Percentiles rank a stretch among this genome's conserved stretches.
Conservation (phyloP, 2,113 vertebrate genomes). For the Synodontis membranacea region DNA sequence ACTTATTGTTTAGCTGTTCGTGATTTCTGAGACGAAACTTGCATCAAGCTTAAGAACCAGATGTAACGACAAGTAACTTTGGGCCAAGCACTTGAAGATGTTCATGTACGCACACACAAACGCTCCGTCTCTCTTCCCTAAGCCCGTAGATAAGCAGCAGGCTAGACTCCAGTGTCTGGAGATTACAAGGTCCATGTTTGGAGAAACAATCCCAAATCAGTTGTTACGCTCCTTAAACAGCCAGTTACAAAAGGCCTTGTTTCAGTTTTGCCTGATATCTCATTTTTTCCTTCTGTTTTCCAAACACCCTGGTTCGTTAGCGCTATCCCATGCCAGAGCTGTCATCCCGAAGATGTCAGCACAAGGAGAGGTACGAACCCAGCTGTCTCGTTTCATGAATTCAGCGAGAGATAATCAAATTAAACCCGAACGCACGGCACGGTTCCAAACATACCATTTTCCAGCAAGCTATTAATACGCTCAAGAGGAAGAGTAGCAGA, state of each 20-base stretch:
- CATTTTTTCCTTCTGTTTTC: background rate
- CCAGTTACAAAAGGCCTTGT: background rate
- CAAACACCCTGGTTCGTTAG: conserved; percentile 13
- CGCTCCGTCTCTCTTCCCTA: background rate
- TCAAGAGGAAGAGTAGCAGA: conserved; percentile 30
- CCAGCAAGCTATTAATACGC: conserved; percentile 45
- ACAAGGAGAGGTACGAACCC: conserved; percentile 7
- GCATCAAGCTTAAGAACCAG: background rate
- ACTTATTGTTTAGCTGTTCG: background rate
- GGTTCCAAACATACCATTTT: conserved; percentile 21
- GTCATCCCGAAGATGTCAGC: background rate
- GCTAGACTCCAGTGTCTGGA: conserved; percentile 13
- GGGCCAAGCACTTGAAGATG: background rate
- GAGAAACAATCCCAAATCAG: conserved; percentile 8
- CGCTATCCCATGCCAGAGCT: background rate
- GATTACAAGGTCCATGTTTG: conserved; percentile 48
- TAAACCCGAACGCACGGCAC: conserved; percentile 13
- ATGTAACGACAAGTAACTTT: background rate
- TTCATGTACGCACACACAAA: background rate
- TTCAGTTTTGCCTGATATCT: conserved; percentile 17
- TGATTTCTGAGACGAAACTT: background rate
- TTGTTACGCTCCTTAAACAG: conserved; percentile 21
- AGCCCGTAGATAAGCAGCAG: conserved; percentile 17
- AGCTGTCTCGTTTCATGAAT: conserved; percentile 34
- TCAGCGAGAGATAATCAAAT: conserved; percentile 38